Base-by-base conservation (phyloP, 1,140 invertebrate genomes). In the Nixonia krombeini region DNA sequence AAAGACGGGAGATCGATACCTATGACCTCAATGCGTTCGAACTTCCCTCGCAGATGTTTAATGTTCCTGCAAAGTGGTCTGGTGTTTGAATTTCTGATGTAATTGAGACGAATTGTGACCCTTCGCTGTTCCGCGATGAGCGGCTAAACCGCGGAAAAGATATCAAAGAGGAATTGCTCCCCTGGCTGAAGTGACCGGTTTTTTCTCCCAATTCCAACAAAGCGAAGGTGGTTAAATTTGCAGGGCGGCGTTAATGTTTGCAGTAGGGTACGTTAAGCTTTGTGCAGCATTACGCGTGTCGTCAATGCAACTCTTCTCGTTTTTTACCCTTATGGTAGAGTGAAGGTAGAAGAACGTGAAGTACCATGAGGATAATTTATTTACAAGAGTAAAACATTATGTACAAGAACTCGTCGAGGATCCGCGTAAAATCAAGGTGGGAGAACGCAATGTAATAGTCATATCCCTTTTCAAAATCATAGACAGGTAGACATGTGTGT, bases 341-440 rank as follows among this genome's bases (percentile, higher is more conserved):
- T n/a, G n/a, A n/a, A n/a, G n/a, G n/a, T 3, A 41, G 38, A 41
- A 23, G 18, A 18, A 38, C 18, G 38, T 18, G n/a, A 10, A 41
- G 28, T 66, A 58, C 55, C 55, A 53, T 66, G 58, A 66, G 62
- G 62, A 75, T 66, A 70, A 70, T 75, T 75, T 76, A 74, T 76
- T 76, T 74, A 76, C 72, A 76, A 74, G 65, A 76, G 68, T 74
- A 70, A 74, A 77, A 77, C 72, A 73, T 72, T 77, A 75, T 77
- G 58, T 77, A 77, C 73, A 77, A 74, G 70, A 59, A 58, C 66
- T 59, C 58, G 58, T 70, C 67, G 9, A 33, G 29, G 13, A 33
- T 12, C 9, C 15, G 12, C 17, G 17, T 4, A 2, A 37, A 37
- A 51, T 45, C 66, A 71, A 69, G 50, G 41, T 26, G 42, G 33